phyloP scores from a whole-genome alignment of 2,113 vertebrate species.

The Camelus bactrianus region DNA sequence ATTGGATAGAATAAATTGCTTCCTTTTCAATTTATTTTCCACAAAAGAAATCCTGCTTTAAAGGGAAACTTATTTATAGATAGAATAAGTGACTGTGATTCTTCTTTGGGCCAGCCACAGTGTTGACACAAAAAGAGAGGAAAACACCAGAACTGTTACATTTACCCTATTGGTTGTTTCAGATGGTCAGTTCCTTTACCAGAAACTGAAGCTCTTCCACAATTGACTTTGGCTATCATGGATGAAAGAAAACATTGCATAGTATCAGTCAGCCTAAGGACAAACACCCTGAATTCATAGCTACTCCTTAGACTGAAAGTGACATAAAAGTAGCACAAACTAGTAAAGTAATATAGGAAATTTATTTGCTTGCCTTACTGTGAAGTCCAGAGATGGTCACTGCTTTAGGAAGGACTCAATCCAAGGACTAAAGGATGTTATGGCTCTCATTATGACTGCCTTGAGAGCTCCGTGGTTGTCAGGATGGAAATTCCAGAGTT shows the following conservation, averaged over 20 bases:
- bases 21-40: slow-evolving; percentile 64
- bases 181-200: not conserved
- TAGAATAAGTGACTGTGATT: slow-evolving; percentile 35
- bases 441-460: not conserved
- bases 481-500: not conserved
- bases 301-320: not conserved
- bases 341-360: not conserved
- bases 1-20: slow-evolving; percentile 41
- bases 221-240: not conserved
- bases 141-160: not conserved
- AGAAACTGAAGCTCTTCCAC: not conserved
- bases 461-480: not conserved
- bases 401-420: not conserved
- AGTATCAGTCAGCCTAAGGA: not conserved
- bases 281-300: not conserved
- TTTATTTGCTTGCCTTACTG: not conserved
- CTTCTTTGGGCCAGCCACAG: not conserved
- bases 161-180: not conserved
- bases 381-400: not conserved
- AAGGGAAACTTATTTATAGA: slow-evolving; percentile 47
- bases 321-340: not conserved
- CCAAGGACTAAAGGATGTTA: not conserved
- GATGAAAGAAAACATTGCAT: not conserved
- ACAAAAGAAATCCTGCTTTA: slow-evolving; percentile 63
- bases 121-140: slow-evolving; percentile 20